A percentile compares a stretch with the other conserved stretches of the same genome.
phyloP scores from a whole-genome alignment of 2,888 invertebrate species.

The Blastobasis lacticolella region DNA sequence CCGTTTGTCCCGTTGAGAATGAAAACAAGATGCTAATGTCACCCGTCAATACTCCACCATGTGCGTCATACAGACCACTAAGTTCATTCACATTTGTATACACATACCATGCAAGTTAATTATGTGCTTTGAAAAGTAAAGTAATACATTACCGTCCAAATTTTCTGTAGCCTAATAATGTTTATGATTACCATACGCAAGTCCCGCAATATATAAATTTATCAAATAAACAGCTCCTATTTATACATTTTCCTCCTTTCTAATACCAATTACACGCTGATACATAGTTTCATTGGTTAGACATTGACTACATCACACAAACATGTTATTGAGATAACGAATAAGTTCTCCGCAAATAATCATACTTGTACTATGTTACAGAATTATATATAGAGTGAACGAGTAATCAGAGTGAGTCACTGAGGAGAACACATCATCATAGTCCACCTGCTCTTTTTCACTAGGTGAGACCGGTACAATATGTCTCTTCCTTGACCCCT shows the following conservation, averaged over 20 bases:
- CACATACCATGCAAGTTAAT: background rate
- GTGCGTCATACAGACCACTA: background rate
- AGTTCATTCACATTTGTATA: constrained; percentile 9
- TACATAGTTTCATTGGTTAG: background rate
- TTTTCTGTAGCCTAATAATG: too few species aligned
- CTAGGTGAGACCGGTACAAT: too few species aligned
- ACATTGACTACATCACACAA: background rate
- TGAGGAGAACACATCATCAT: too few species aligned
- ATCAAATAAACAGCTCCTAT: too few species aligned
- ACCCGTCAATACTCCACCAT: constrained; percentile 3
- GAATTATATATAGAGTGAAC: background rate
- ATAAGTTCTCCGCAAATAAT: background rate
- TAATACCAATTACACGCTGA: background rate
- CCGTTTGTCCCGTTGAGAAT: constrained; percentile 10
- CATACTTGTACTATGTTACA: background rate
- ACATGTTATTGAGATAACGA: background rate
- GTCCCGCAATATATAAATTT: too few species aligned
- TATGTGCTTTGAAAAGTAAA: too few species aligned
- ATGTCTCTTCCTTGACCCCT: too few species aligned
- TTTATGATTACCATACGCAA: too few species aligned
- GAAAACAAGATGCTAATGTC: constrained; percentile 21
- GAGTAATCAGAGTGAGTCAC: too few species aligned
- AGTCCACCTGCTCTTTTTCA: too few species aligned
- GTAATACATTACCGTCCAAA: too few species aligned
- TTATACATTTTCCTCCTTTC: too few species aligned